Conservation (phyloP, 1,140 invertebrate genomes). For the Physella acuta region DNA sequence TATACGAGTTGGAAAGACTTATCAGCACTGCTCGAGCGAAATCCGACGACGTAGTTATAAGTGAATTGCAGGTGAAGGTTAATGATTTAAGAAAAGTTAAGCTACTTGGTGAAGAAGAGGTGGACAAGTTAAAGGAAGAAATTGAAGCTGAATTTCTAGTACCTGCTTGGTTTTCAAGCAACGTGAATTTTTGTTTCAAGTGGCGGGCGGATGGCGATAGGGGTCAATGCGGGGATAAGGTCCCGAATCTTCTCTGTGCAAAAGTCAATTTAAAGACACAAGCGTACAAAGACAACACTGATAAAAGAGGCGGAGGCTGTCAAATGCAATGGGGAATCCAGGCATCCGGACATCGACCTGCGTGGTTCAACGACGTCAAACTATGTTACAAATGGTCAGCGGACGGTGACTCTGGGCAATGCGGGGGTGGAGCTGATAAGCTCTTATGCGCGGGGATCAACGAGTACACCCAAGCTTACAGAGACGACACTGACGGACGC, state of each 20-base stretch:
- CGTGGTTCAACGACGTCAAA: slow-evolving; percentile 21
- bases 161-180: slow-evolving; percentile 23
- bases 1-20: slow-evolving; percentile 11
- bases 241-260: slow-evolving; percentile 22
- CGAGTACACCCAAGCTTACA: slow-evolving; percentile 19
- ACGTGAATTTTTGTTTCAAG: slow-evolving; percentile 27
- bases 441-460: slow-evolving; percentile 26
- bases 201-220: slow-evolving; percentile 29
- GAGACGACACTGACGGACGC: slow-evolving; percentile 29
- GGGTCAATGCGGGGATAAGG: slow-evolving; percentile 26
- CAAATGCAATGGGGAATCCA: slow-evolving; percentile 28
- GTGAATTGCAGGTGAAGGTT: background rate
- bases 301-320: slow-evolving; percentile 26
- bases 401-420: slow-evolving; percentile 27
- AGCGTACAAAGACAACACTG: slow-evolving; percentile 28
- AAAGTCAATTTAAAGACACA: slow-evolving; percentile 19
- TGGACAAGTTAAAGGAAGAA: slow-evolving; percentile 12
- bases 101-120: background rate
- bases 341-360: background rate
- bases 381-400: slow-evolving; percentile 30
- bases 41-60: background rate
- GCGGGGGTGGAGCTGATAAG: slow-evolving; percentile 20
- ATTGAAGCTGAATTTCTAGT: slow-evolving; percentile 13
- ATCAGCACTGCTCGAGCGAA: background rate
- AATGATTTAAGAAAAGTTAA: background rate